These are phyloP conservation scores for Ceratina australensis DNA, from an alignment of 1,140 invertebrate species.

Conservation along the genomic window DNA sequence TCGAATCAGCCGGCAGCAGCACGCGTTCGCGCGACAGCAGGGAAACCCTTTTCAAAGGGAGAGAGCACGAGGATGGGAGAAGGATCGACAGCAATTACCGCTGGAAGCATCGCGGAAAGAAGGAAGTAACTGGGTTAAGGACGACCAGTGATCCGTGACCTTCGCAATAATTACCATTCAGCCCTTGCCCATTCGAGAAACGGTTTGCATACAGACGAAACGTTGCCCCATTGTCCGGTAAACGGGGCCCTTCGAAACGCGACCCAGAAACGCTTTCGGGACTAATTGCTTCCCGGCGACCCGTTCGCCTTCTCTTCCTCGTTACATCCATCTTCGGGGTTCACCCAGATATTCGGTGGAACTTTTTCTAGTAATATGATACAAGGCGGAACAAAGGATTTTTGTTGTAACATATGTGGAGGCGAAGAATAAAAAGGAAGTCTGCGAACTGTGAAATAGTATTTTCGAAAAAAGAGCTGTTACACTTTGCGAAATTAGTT, in stretches of 20 bases:
- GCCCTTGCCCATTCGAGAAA: slow-evolving; percentile 44
- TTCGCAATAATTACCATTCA: slow-evolving; percentile 56
- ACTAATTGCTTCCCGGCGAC: slow-evolving; percentile 56
- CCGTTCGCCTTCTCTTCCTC: neutral
- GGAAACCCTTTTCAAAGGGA: slow-evolving; percentile 26
- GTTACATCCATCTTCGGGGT: neutral
- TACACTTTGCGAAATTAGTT: neutral
- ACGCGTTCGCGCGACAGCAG: neutral
- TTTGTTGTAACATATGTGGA: neutral
- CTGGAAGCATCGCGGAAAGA: slow-evolving; percentile 44
- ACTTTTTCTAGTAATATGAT: too few relatives aligned
- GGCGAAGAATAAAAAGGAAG: neutral
- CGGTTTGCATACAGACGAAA: slow-evolving; percentile 61
- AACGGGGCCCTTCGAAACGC: slow-evolving; percentile 44
- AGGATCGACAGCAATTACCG: slow-evolving; percentile 41
- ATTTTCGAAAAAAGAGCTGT: neutral
- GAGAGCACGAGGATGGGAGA: slow-evolving; percentile 1
- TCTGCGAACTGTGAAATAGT: neutral
- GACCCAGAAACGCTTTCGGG: slow-evolving; percentile 52
- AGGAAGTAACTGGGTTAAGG: slow-evolving; percentile 65
- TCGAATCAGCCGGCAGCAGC: neutral
- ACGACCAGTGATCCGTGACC: slow-evolving; percentile 57
- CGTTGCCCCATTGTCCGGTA: slow-evolving; percentile 48
- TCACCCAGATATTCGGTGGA: neutral
- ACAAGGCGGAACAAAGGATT: neutral